These are phyloP conservation scores for Antennarius striatus DNA, from an alignment of 2,113 vertebrate genomes.

Conservation along the genomic window DNA sequence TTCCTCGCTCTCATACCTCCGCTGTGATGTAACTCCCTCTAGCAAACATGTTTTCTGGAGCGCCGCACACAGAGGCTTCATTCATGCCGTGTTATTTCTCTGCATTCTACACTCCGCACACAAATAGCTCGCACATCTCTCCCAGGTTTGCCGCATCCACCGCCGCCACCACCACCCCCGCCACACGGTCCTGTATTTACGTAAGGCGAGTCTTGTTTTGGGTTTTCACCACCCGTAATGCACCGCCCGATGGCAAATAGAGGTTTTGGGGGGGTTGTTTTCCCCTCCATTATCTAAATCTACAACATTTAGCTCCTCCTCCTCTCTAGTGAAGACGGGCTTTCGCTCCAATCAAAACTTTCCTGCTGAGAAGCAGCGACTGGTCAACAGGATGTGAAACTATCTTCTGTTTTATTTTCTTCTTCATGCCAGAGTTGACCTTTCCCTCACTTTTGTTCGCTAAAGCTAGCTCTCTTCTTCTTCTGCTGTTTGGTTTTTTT, in stretches of 20 bases:
- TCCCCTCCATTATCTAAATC: constrained; percentile 7
- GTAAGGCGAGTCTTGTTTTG: constrained; percentile 59
- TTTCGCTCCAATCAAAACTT: constrained; percentile 41
- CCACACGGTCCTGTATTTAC: constrained; percentile 56
- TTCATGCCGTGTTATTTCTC: constrained; percentile 61
- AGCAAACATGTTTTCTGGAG: constrained; percentile 72
- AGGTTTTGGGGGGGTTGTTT: constrained; percentile 15
- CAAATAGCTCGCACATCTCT: constrained; percentile 46
- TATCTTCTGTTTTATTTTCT: constrained; percentile 20
- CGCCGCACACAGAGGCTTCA: constrained; percentile 56
- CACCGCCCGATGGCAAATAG: constrained; percentile 32
- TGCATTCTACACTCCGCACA: constrained; percentile 38
- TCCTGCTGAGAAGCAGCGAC: constrained; percentile 43
- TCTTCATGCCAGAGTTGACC: constrained; percentile 41
- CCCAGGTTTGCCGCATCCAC: constrained; percentile 2
- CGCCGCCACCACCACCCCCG: background rate
- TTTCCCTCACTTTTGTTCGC: constrained; percentile 52
- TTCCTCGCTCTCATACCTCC: constrained; percentile 40
- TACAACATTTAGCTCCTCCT: constrained; percentile 10
- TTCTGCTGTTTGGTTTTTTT: constrained; percentile 38
- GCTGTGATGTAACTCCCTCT: constrained; percentile 50
- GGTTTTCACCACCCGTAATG: constrained; percentile 40
- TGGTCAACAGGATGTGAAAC: constrained; percentile 74
- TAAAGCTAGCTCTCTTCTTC: constrained; percentile 4
- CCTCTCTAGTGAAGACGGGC: constrained; percentile 9